Evolutionary conservation across 1,140 invertebrate species (phyloP), one percentile per base, ranked within the genome.

Genomic region (Micrasema minimum): DNA sequence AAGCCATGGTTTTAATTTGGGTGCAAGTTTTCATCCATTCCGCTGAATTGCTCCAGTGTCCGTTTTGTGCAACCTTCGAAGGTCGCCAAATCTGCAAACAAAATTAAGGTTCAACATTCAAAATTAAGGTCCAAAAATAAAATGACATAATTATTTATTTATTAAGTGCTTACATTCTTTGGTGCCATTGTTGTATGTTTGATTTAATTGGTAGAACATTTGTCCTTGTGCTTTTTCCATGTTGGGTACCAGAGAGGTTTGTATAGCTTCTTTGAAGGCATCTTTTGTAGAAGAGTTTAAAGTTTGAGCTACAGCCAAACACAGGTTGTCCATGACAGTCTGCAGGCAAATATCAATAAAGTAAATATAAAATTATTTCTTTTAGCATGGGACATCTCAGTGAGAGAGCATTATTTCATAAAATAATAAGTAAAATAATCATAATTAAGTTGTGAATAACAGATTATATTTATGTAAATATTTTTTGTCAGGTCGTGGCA

Each of bases 151-250:
- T 16, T 31, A 4, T 16, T 55, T 14, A 35, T 16, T 31, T 31
- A 31, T 31, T 2, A 31, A 4, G 26, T 31, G 86, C 91, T 90
- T 86, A 97, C 95, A 96, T 84, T 97, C 94, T 78, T 90, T 91
- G 2, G 93, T 94, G 72, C 96, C 96, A 72, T 87, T 87, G 43
- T 90, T 88, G 80, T 97, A 97, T 2, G 90, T 88, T 12, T 94
- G 91, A 79, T 96, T 94, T 2, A 97, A 87, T 84, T 97, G 95
- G 35, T 88, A 85, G 77, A 96, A 96, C 86, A 97, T 93, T 75
- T 89, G 89, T 75, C 91, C 89, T 76, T 92, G 93, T 45, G 92
- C 89, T 79, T 91, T 91, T 79, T 97, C 94, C 86, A 95, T 92
- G 11, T 89, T 88, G 11, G 96, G 95, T 75, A 97, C 80, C 14